Evolutionary conservation across 2,113 vertebrate genomes (phyloP), one percentile per base, ranked within the genome.

Genomic region (Centropus bengalensis): DNA sequence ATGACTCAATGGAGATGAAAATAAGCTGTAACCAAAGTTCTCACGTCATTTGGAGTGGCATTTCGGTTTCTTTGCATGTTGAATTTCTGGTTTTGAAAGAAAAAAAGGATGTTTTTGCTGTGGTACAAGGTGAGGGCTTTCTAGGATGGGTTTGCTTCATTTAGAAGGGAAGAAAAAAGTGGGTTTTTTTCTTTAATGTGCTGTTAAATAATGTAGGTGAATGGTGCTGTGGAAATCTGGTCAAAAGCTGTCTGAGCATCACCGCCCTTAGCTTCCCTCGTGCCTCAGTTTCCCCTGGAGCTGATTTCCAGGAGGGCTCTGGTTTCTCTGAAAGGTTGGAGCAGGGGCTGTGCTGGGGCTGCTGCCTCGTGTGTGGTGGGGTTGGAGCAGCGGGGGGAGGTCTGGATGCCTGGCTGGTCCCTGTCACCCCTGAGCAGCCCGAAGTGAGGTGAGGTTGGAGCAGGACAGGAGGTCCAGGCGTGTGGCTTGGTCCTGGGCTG

Each of bases 1-100:
- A 95, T 96, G 95, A 97, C 86, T 96, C 89, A 38, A 44, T 33
- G 27, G 14, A 42, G 88, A 44, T 77, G 91, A 93, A 96, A 96
- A 96, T 95, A 96, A 84, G 64, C 68, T 33, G 79, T 47, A n/a
- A 79, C 85, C 21, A 62, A 74, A 71, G 89, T 86, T 95, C 85
- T 89, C 88, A 64, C 23, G 52, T 91, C 33, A 70, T 47, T 88
- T 75, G 19, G 56, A 67, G 82, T 44, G 64, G 59, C 67, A 55
- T 95, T 94, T 97, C 82, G 0, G 94, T 96, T 96, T 77, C 94
- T 89, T 90, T 94, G 64, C 30, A 3, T 62, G n/a, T 67, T 54
- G 42, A 21, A 42, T 94, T 94, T 89, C n/a, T 87, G 38, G 33
- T 16, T 60, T 79, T 12, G 9, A 59, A 55, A 60, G 38, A 22